Conservation (phyloP, 2,797 vertebrate genomes). For the Nasua narica region DNA sequence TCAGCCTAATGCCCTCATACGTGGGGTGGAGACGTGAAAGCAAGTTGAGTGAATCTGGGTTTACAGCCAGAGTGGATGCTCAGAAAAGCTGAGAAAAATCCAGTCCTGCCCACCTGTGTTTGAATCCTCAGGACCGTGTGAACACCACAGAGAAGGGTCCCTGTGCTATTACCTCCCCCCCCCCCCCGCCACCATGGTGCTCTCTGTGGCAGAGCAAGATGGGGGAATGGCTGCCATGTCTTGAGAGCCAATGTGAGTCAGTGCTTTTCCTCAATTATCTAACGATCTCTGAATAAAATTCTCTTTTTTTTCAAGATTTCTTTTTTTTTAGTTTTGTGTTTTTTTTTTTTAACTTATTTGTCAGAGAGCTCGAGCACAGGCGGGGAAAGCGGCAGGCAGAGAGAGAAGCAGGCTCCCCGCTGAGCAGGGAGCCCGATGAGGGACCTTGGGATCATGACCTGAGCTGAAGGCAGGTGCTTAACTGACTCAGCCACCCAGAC, state of each 20-base stretch:
- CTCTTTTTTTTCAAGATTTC: not conserved
- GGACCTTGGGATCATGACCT: not conserved
- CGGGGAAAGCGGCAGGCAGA: not conserved
- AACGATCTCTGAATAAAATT: not conserved
- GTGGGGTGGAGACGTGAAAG: not conserved
- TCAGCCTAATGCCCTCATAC: conserved; percentile 28
- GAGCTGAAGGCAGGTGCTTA: not conserved
- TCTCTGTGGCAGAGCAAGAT: not conserved
- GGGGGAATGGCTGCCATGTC: not conserved
- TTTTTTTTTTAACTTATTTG: too few species aligned
- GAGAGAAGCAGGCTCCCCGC: not conserved
- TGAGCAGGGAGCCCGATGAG: not conserved
- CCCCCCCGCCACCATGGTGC: too few species aligned
- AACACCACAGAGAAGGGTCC: not conserved
- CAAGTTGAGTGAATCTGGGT: conserved; percentile 1
- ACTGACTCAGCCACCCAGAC: not conserved
- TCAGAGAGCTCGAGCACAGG: not conserved
- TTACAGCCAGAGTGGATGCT: conserved; percentile 25
- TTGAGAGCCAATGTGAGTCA: not conserved
- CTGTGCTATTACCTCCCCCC: not conserved
- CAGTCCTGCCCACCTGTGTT: not conserved
- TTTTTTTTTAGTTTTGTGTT: too few species aligned
- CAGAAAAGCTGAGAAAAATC: conserved; percentile 24
- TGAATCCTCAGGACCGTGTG: not conserved
- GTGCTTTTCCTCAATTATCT: not conserved